Percentiles rank a stretch among this genome's conserved stretches.
phyloP scores from a whole-genome alignment of 2,797 vertebrate genomes.

The Tenualosa thibaudeaui region DNA sequence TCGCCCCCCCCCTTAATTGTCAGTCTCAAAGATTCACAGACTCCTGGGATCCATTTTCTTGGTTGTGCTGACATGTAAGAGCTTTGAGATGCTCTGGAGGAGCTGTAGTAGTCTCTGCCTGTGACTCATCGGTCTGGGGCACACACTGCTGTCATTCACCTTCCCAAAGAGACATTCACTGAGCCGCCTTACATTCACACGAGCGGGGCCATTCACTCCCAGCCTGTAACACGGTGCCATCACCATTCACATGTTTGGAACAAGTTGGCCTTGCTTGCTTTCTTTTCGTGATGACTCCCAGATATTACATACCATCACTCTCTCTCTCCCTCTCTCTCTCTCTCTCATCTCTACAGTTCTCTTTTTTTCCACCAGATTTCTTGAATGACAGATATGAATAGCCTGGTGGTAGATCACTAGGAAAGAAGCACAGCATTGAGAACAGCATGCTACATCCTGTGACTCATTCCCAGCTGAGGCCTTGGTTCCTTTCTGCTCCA shows the following conservation, averaged over 20 bases:
- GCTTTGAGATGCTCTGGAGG: neutral
- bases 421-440: neutral
- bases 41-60: neutral
- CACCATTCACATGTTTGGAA: conserved; percentile 3
- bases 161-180: neutral
- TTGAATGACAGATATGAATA: conserved; percentile 7
- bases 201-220: neutral
- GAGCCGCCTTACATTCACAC: neutral
- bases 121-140: neutral
- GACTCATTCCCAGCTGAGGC: neutral
- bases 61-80: neutral
- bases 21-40: neutral
- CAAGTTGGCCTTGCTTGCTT: neutral
- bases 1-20: neutral
- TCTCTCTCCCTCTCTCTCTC: neutral
- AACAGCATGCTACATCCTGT: neutral
- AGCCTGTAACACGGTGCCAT: neutral
- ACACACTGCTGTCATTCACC: neutral
- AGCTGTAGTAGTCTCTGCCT: neutral
- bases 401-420: neutral
- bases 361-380: neutral
- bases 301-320: neutral
- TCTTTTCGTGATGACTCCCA: neutral
- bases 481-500: neutral
- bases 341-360: neutral